Percentiles rank a stretch among this genome's conserved stretches.
These are phyloP conservation scores for Andrena minutula DNA, from an alignment of 2,888 invertebrate genomes.

Conservation along the genomic window DNA sequence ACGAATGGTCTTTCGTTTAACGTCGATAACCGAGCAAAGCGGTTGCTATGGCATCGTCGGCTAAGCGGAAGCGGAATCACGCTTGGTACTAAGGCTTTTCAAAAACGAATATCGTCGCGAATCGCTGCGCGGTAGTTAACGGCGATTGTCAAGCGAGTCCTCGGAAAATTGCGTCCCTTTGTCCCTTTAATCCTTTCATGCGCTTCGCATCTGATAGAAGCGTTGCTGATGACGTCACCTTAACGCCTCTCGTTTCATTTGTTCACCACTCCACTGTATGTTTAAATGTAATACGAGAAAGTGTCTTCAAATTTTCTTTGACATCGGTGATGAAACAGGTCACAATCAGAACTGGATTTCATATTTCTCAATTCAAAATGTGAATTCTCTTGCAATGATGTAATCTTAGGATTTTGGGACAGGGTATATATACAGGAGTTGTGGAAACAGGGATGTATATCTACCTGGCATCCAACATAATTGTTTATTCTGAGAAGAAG, in stretches of 20 bases:
- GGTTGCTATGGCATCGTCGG: slow-evolving; percentile 26
- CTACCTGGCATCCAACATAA: too few species aligned
- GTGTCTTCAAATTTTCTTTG: neutral
- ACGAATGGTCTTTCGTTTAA: slow-evolving; percentile 22
- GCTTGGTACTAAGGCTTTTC: slow-evolving; percentile 47
- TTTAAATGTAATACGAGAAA: neutral
- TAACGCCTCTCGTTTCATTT: slow-evolving; percentile 2
- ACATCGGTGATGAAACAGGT: too few species aligned
- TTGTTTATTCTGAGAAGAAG: too few species aligned
- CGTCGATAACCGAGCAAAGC: slow-evolving; percentile 30
- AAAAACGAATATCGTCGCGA: slow-evolving; percentile 44
- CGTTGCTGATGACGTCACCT: neutral
- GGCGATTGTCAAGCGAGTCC: slow-evolving; percentile 31
- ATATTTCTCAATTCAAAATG: too few species aligned
- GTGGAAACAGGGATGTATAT: too few species aligned
- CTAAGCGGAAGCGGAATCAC: slow-evolving; percentile 64
- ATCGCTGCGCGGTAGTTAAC: slow-evolving; percentile 33
- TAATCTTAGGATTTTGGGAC: too few species aligned
- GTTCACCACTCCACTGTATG: neutral
- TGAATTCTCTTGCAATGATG: too few species aligned
- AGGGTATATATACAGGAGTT: too few species aligned
- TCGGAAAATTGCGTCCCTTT: slow-evolving; percentile 39
- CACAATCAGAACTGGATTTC: too few species aligned
- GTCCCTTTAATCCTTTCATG: slow-evolving; percentile 17
- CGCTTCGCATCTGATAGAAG: neutral